Percentiles rank a stretch among this genome's conserved stretches.
phyloP scores from a whole-genome alignment of 2,113 vertebrate species.

The Butorides virescens region DNA sequence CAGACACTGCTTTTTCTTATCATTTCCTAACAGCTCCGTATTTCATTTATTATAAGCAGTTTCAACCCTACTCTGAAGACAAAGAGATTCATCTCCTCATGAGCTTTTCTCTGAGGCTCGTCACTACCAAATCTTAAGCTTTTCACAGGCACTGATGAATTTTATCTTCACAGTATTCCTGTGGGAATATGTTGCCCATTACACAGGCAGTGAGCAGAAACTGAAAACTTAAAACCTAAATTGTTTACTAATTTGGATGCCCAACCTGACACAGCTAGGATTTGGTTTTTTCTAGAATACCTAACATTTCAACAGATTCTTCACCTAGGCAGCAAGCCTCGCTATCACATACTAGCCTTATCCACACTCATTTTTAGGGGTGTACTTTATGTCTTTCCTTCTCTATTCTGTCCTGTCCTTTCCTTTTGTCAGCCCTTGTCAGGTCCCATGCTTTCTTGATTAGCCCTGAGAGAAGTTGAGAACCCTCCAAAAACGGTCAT shows the following conservation, averaged over 20 bases:
- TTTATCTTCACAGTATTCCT: background rate
- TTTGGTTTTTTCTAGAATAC: background rate
- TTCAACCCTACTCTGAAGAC: background rate
- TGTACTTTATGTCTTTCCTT: background rate
- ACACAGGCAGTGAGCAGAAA: background rate
- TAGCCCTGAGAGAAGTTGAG: background rate
- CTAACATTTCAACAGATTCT: background rate
- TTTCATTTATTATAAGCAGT: background rate
- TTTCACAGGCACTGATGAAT: background rate
- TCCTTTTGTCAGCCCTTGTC: background rate
- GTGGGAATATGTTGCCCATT: background rate
- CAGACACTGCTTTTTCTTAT: background rate
- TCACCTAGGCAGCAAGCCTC: background rate
- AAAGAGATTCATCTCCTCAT: background rate
- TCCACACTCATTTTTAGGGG: background rate
- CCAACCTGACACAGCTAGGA: background rate
- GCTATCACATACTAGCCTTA: background rate
- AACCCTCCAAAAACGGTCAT: background rate
- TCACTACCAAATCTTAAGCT: background rate
- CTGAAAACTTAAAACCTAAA: background rate
- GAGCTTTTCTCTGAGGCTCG: background rate
- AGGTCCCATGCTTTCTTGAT: background rate
- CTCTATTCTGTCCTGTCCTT: background rate
- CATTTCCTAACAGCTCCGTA: accelerated
- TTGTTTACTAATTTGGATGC: background rate